Percentiles rank a stretch among this genome's conserved stretches.
Conservation (phyloP, 2,113 vertebrate genomes). For the Natator depressus region DNA sequence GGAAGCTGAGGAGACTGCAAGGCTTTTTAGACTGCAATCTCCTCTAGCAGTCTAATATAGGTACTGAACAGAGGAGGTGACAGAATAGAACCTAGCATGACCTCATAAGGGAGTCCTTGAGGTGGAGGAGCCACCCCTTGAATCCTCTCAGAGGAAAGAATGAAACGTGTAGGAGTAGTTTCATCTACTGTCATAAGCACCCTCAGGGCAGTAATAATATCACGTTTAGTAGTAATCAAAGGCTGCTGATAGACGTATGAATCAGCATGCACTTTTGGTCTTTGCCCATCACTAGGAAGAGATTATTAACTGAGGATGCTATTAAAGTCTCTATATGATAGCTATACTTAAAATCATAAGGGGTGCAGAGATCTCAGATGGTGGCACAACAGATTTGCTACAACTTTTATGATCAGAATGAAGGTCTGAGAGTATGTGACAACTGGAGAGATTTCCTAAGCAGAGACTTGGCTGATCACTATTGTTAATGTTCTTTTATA, state of each 20-base stretch:
- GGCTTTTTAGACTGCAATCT: background rate
- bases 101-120: background rate
- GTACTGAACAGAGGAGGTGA: background rate
- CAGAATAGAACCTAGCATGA: background rate
- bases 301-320: background rate
- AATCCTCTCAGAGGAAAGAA: background rate
- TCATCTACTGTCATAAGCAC: background rate
- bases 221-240: background rate
- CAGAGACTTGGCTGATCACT: slow-evolving; percentile 14
- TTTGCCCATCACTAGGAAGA: background rate
- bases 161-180: background rate
- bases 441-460: background rate
- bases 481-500: background rate
- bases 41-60: background rate
- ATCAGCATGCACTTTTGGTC: background rate
- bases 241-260: background rate
- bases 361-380: background rate
- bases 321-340: background rate
- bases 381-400: background rate
- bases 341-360: background rate
- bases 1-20: background rate
- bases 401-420: background rate
- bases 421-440: background rate
- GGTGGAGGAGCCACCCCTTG: background rate
- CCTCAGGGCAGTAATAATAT: background rate